These are phyloP conservation scores for Apis mellifera DNA, from an alignment of 1,140 invertebrate genomes.

Conservation along the genomic window Amel_HAv3.1 CM009939.2:9514001-9514500, in stretches of 20 bases:
- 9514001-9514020: not conserved
- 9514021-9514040: not conserved
- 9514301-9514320: too few relatives aligned
- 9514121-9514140: constrained; percentile 23
- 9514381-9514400: not conserved
- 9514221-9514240: constrained; percentile 3
- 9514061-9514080: not conserved
- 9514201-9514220: constrained; percentile 21
- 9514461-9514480: not conserved
- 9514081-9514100: constrained; percentile 42
- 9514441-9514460: too few relatives aligned
- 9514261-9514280: not conserved
- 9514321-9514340: not conserved
- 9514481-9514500: not conserved
- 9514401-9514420: not conserved
- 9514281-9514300: not conserved
- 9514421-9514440: not conserved
- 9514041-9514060: not conserved
- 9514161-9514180: constrained; percentile 29
- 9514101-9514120: constrained; percentile 27
- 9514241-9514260: not conserved
- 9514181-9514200: not conserved
- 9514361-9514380: not conserved
- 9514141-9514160: constrained; percentile 30
- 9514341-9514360: too few relatives aligned